phyloP scores from a whole-genome alignment of 2,888 invertebrate species.

The Ganaspis brasiliensis region DNA sequence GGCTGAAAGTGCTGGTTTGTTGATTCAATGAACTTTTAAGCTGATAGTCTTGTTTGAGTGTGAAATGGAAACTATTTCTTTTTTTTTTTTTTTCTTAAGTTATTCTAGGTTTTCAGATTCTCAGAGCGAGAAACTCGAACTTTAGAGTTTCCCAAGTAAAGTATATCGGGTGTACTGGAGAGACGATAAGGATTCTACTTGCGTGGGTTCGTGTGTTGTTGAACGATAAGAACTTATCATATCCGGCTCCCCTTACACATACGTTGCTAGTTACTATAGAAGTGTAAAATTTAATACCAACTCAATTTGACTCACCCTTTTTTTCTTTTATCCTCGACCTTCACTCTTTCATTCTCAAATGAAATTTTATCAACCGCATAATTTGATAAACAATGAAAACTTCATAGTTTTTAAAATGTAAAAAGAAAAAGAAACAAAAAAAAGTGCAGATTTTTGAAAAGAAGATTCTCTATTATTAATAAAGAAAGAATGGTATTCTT shows the following conservation, averaged over 20 bases:
- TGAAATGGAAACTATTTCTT: conserved; percentile 10
- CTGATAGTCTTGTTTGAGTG: background rate
- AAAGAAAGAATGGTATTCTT: too few species aligned
- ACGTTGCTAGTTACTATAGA: conserved; percentile 55
- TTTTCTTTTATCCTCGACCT: conserved; percentile 49
- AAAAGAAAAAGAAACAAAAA: background rate
- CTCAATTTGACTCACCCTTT: conserved; percentile 58
- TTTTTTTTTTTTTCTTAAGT: background rate
- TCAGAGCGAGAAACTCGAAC: conserved; percentile 40
- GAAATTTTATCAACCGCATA: background rate
- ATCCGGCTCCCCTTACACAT: conserved; percentile 73
- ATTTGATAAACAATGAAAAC: background rate
- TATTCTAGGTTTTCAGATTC: conserved; percentile 41
- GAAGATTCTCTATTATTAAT: too few species aligned
- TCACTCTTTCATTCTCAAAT: background rate
- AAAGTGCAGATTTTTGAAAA: too few species aligned
- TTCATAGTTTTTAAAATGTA: background rate
- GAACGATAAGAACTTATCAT: conserved; percentile 76
- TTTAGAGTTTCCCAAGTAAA: conserved; percentile 58
- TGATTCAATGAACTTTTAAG: conserved; percentile 17
- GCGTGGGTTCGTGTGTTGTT: conserved; percentile 63
- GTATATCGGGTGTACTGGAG: conserved; percentile 57
- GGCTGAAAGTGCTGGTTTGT: background rate
- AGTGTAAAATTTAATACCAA: conserved; percentile 47
- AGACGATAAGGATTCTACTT: conserved; percentile 40